Evolutionary conservation across 2,113 vertebrate genomes (phyloP).

Genomic region (Grallaria varia): DNA sequence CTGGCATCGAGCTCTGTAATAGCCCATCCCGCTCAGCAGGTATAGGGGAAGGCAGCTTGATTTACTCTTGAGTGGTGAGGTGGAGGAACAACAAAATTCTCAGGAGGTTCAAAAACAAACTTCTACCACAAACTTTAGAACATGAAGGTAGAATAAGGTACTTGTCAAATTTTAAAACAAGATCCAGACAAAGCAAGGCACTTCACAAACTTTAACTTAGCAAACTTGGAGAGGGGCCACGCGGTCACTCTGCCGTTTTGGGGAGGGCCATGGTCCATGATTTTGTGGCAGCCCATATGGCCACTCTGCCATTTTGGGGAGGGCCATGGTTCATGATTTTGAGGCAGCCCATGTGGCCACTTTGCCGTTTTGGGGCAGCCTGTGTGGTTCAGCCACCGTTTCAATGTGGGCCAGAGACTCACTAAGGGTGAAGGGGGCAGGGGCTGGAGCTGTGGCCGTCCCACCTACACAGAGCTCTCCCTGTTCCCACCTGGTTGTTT

Average conservation of each 20-base stretch:
- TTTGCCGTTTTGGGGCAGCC: too few species aligned
- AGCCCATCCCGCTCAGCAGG: background rate
- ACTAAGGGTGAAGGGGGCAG: background rate
- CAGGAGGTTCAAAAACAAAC: background rate
- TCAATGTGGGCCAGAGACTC: background rate
- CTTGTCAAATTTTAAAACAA: background rate
- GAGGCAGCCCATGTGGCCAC: too few species aligned
- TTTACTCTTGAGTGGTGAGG: background rate
- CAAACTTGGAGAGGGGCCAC: background rate
- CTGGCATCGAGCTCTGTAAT: background rate
- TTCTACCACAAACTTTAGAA: background rate
- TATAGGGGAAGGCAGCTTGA: background rate
- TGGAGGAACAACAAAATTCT: background rate
- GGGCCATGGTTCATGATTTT: background rate
- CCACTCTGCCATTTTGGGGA: too few species aligned
- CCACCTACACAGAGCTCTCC: background rate
- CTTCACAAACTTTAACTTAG: background rate
- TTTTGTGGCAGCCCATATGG: background rate
- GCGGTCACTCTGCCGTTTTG: too few species aligned
- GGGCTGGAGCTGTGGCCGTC: background rate
- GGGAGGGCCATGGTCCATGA: background rate
- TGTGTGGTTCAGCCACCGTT: background rate
- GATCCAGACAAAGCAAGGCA: background rate
- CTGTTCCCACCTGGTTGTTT: background rate
- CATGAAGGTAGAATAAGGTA: background rate